Conservation (phyloP, 2,797 vertebrate species). For the Hapalemur alaotrensis region DNA sequence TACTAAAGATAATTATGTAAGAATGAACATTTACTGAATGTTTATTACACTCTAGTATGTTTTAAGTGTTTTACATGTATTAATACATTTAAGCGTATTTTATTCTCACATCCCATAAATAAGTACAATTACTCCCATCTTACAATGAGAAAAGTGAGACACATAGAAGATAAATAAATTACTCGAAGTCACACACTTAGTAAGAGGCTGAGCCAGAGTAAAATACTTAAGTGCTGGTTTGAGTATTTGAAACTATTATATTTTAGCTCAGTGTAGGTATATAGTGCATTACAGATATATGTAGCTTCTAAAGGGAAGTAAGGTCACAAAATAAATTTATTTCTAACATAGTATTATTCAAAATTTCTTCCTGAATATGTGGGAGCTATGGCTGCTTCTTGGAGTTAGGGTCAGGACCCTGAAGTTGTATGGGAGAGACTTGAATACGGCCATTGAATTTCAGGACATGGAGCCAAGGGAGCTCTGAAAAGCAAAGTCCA, state of each 20-base stretch:
- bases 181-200: neutral
- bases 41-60: neutral
- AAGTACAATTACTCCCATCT: neutral
- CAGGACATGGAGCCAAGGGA: neutral
- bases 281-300: neutral
- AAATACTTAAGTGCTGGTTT: neutral
- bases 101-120: neutral
- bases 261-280: neutral
- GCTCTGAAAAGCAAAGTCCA: neutral
- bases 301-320: neutral
- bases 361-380: neutral
- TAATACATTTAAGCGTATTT: slow-evolving; percentile 5
- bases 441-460: neutral
- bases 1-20: neutral
- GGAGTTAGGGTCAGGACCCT: neutral
- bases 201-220: neutral
- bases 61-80: neutral
- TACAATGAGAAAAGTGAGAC: neutral
- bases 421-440: neutral
- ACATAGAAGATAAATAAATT: neutral
- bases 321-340: slow-evolving; percentile 19
- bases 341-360: neutral
- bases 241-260: neutral
- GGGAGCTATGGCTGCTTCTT: neutral
- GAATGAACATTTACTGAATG: neutral